Percentiles rank a stretch among this genome's conserved stretches.
These are phyloP conservation scores for Chaetodon auriga DNA, from an alignment of 2,113 vertebrate species.

Conservation along the genomic window DNA sequence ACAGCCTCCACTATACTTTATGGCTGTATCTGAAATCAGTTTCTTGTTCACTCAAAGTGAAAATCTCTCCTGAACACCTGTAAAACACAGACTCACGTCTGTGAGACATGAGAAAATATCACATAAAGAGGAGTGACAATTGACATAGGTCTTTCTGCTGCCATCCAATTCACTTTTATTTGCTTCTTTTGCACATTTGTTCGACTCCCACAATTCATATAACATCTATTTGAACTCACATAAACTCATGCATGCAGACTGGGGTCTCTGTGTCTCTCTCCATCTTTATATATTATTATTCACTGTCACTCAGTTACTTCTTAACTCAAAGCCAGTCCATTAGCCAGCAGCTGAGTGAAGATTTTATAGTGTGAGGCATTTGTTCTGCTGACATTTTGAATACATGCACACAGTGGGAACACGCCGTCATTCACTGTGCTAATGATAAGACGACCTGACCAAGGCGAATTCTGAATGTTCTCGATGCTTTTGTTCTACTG, in stretches of 20 bases:
- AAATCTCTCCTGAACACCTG: not conserved
- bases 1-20: no score
- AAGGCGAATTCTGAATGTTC: conserved; percentile 1
- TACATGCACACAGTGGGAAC: not conserved
- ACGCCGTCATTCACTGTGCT: not conserved
- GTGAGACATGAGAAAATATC: not conserved
- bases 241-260: not conserved
- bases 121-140: not conserved
- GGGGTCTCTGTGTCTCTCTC: not conserved
- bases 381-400: conserved; percentile 43
- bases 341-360: conserved; percentile 1
- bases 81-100: not conserved
- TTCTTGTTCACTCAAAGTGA: no score
- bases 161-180: not conserved
- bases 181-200: not conserved
- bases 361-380: conserved; percentile 13
- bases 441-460: conserved; percentile 25
- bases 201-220: not conserved
- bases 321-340: not conserved
- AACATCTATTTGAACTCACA: not conserved
- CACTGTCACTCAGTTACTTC: conserved; percentile 2
- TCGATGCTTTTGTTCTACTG: conserved; percentile 18
- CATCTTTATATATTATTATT: not conserved
- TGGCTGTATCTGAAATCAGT: no score
- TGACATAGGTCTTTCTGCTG: not conserved